Conservation (phyloP, 2,797 vertebrate genomes). For the Trichosurus vulpecula region DNA sequence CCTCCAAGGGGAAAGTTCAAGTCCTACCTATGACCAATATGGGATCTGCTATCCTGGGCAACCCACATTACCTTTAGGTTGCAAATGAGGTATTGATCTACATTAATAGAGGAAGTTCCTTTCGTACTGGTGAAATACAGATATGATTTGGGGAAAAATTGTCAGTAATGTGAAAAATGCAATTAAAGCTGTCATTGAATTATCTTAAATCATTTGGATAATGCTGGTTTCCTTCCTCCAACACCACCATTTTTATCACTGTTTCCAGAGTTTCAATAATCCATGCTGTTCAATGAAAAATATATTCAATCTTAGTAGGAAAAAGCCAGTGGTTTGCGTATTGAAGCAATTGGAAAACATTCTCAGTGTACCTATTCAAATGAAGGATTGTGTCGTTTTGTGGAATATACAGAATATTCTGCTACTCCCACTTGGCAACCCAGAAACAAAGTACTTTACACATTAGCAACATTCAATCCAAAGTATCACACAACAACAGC, state of each 20-base stretch:
- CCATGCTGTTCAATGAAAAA: conserved; percentile 3
- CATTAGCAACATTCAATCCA: conserved; percentile 29
- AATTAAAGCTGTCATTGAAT: neutral
- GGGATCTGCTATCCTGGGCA: fast-evolving
- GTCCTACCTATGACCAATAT: neutral
- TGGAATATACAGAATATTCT: conserved; percentile 26
- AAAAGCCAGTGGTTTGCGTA: neutral
- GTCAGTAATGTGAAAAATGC: neutral
- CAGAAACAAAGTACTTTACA: conserved; percentile 32
- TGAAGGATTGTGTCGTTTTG: conserved; percentile 6
- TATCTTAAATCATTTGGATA: neutral
- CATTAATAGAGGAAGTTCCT: neutral
- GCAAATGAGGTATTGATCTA: neutral
- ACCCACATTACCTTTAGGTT: neutral
- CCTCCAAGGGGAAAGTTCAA: neutral
- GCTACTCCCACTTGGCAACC: conserved; percentile 16
- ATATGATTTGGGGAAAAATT: neutral
- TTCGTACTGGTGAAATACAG: neutral
- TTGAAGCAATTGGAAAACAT: neutral
- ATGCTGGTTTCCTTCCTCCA: neutral
- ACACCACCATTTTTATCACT: conserved; percentile 12
- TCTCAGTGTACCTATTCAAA: neutral
- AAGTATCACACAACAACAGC: conserved; percentile 30
- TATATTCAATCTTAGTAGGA: conserved; percentile 6
- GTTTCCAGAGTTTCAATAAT: conserved; percentile 28